Percentiles rank a stretch among this genome's conserved stretches.
These are phyloP conservation scores for Megalops cyprinoides DNA, from an alignment of 2,797 vertebrate species.

Conservation along the genomic window DNA sequence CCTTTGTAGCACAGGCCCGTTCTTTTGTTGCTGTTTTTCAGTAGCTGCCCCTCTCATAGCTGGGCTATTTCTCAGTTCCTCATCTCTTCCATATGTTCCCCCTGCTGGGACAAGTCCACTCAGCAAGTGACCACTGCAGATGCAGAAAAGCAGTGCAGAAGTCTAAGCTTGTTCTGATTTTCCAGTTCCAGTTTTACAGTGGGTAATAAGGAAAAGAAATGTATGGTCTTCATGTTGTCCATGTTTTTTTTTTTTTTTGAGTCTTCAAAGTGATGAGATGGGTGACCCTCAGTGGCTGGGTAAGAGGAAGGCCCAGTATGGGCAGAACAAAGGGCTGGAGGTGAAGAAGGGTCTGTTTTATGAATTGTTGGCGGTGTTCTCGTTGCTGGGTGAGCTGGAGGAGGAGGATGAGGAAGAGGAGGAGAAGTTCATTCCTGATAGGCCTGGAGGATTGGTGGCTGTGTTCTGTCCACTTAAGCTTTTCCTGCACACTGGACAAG, in stretches of 20 bases:
- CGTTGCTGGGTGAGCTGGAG: slow-evolving; percentile 88
- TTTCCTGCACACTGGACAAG: slow-evolving; percentile 96
- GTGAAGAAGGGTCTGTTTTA: slow-evolving; percentile 68
- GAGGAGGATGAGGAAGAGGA: slow-evolving; percentile 86
- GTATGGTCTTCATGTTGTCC: not conserved
- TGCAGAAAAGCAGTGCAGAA: not conserved
- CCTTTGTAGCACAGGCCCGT: not conserved
- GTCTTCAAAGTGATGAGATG: not conserved
- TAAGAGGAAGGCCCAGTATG: not conserved
- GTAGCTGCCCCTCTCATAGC: slow-evolving; percentile 9
- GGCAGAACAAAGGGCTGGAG: slow-evolving; percentile 34
- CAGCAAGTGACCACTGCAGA: slow-evolving; percentile 13
- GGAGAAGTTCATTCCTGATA: slow-evolving; percentile 91
- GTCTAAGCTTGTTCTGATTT: not conserved
- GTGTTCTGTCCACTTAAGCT: slow-evolving; percentile 97
- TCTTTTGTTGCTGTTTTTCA: not conserved
- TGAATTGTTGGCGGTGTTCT: slow-evolving; percentile 87
- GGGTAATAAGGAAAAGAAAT: not conserved
- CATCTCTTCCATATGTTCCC: slow-evolving; percentile 37
- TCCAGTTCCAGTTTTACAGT: slow-evolving; percentile 16
- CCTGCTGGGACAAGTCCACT: slow-evolving; percentile 29
- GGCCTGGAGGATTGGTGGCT: slow-evolving; percentile 91
- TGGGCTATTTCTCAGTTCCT: slow-evolving; percentile 40
- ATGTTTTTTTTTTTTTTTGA: not conserved
- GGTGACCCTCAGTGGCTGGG: not conserved